These are phyloP conservation scores for Falco biarmicus DNA, from an alignment of 2,797 vertebrate genomes.

Conservation along the genomic window DNA sequence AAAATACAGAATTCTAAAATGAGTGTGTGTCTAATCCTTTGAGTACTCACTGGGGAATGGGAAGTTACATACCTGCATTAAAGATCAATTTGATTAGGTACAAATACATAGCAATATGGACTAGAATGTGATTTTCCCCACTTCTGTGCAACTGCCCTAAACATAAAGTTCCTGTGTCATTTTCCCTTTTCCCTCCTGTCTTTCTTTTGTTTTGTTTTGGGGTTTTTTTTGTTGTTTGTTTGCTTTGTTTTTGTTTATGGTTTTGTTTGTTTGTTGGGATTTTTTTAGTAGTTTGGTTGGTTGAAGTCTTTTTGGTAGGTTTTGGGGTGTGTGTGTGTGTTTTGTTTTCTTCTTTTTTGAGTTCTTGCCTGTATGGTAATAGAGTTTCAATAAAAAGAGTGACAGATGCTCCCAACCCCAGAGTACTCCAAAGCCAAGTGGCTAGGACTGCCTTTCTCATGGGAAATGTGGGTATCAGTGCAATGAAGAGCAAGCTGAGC, in stretches of 20 bases:
- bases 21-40: not conserved
- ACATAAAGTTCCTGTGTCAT: not conserved
- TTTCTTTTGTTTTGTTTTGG: not conserved
- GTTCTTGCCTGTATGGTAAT: not conserved
- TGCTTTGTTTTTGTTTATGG: rapidly evolving
- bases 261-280: rapidly evolving
- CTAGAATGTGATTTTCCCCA: not conserved
- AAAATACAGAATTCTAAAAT: not conserved
- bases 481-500: not conserved
- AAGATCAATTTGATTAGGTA: not conserved
- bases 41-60: not conserved
- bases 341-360: not conserved
- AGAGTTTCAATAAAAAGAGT: not conserved
- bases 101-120: not conserved
- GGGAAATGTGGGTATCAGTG: not conserved
- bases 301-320: rapidly evolving
- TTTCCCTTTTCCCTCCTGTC: not conserved
- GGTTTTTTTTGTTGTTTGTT: not conserved
- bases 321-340: not conserved
- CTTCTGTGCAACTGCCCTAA: not conserved
- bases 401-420: not conserved
- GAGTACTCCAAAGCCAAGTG: not conserved
- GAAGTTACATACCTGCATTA: not conserved
- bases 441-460: not conserved
- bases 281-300: not conserved